Evolutionary conservation across 2,888 invertebrate genomes (phyloP).

Genomic region (Drosophila subquinaria): DNA sequence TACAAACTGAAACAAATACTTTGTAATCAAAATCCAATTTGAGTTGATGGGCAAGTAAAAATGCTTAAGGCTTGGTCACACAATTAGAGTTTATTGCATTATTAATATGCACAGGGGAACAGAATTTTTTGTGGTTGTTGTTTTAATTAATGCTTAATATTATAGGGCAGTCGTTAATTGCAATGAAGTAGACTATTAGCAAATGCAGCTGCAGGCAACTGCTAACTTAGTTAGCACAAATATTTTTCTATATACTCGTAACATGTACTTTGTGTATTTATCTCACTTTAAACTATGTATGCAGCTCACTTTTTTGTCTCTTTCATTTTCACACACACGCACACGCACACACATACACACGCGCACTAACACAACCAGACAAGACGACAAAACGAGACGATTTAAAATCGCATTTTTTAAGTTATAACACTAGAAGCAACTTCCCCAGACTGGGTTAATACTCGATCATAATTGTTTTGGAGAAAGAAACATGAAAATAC

Average conservation of each 20-base stretch:
- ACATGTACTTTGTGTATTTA: slow-evolving; percentile 14
- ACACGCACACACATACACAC: background rate
- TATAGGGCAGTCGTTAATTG: slow-evolving; percentile 42
- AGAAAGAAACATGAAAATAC: slow-evolving; percentile 26
- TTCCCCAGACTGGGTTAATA: slow-evolving; percentile 40
- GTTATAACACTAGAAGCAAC: slow-evolving; percentile 29
- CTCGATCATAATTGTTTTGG: slow-evolving; percentile 20
- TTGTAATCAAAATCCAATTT: background rate
- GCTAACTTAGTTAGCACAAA: slow-evolving; percentile 52
- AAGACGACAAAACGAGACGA: slow-evolving; percentile 15
- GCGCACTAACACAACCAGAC: slow-evolving; percentile 8
- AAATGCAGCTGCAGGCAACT: slow-evolving; percentile 38
- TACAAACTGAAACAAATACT: background rate
- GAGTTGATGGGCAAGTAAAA: background rate
- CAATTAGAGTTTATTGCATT: slow-evolving; percentile 39
- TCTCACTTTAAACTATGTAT: slow-evolving; percentile 44
- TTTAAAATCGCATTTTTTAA: slow-evolving; percentile 29
- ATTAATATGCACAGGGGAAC: slow-evolving; percentile 31
- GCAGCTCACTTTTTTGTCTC: slow-evolving; percentile 51
- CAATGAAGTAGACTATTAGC: slow-evolving; percentile 23
- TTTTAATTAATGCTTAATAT: slow-evolving; percentile 27
- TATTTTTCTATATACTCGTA: slow-evolving; percentile 37
- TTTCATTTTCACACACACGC: slow-evolving; percentile 17
- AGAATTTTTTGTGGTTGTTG: background rate
- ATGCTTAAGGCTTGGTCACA: background rate